Conservation (phyloP, 2,888 invertebrate species). For the Netelia melanura region DNA sequence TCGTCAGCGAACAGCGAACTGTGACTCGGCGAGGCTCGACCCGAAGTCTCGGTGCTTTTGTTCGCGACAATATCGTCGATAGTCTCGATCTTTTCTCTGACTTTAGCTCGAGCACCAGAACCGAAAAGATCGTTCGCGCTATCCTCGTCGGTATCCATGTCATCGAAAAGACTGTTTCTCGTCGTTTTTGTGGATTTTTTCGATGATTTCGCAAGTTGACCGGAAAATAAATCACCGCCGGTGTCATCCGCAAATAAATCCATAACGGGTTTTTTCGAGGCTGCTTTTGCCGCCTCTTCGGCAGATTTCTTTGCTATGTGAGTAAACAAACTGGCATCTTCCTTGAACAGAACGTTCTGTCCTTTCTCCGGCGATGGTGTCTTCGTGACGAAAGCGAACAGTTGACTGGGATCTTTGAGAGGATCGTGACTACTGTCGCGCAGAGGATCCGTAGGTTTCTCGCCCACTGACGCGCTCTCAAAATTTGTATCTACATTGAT, state of each 20-base stretch:
- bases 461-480: conserved; percentile 13
- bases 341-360: conserved; percentile 76
- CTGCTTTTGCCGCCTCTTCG: conserved; percentile 60
- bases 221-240: conserved; percentile 79
- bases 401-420: conserved; percentile 81
- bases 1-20: conserved; percentile 71
- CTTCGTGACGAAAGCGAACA: conserved; percentile 83
- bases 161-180: conserved; percentile 78
- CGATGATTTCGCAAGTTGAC: conserved; percentile 71
- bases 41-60: conserved; percentile 57
- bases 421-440: conserved; percentile 80
- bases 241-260: conserved; percentile 79
- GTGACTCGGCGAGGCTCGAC: conserved; percentile 63
- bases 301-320: conserved; percentile 70
- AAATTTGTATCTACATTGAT: conserved; percentile 16
- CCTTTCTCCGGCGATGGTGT: conserved; percentile 83
- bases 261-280: conserved; percentile 68
- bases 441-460: conserved; percentile 78
- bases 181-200: conserved; percentile 71
- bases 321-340: conserved; percentile 81
- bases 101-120: conserved; percentile 47
- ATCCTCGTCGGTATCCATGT: conserved; percentile 76
- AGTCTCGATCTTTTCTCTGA: conserved; percentile 54
- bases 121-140: conserved; percentile 76
- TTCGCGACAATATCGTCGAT: conserved; percentile 39